phyloP scores from a whole-genome alignment of 2,888 invertebrate genomes.

The Tryphoninae sp. region DNA sequence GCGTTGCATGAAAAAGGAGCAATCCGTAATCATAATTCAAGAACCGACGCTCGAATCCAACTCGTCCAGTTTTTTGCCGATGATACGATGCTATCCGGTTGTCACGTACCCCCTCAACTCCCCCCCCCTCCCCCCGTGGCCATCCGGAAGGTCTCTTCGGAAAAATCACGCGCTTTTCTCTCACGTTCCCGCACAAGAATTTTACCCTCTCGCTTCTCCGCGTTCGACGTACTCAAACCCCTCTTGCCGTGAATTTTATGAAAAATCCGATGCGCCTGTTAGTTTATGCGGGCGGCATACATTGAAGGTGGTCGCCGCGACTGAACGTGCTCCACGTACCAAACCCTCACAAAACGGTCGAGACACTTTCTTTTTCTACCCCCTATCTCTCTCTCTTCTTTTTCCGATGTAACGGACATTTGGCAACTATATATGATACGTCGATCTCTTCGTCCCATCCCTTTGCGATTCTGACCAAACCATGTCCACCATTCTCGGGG shows the following conservation, averaged over 20 bases:
- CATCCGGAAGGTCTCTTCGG: constrained; percentile 43
- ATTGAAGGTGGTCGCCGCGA: constrained; percentile 77
- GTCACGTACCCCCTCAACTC: constrained; percentile 21
- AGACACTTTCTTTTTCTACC: constrained; percentile 67
- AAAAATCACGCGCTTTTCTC: constrained; percentile 53
- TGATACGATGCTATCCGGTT: constrained; percentile 43
- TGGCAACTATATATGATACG: constrained; percentile 40
- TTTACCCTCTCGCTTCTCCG: constrained; percentile 13
- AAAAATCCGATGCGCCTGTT: constrained; percentile 81
- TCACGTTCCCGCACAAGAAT: constrained; percentile 12
- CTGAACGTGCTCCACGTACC: constrained; percentile 80
- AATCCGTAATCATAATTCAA: constrained; percentile 77
- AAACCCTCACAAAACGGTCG: constrained; percentile 72
- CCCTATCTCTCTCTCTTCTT: constrained; percentile 63
- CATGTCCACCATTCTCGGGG: constrained; percentile 7
- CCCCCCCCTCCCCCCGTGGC: constrained; percentile 33
- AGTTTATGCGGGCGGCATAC: constrained; percentile 81
- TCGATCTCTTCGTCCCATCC: constrained; percentile 40
- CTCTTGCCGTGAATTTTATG: constrained; percentile 78
- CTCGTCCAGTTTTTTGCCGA: constrained; percentile 43
- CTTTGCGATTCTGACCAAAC: constrained; percentile 13
- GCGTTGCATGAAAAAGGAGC: constrained; percentile 61
- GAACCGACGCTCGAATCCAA: constrained; percentile 61
- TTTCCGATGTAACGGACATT: constrained; percentile 29
- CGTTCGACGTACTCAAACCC: constrained; percentile 25